Evolutionary conservation across 2,888 invertebrate species (phyloP), one percentile per base, ranked within the genome.

Genomic region (Pecten maximus): DNA sequence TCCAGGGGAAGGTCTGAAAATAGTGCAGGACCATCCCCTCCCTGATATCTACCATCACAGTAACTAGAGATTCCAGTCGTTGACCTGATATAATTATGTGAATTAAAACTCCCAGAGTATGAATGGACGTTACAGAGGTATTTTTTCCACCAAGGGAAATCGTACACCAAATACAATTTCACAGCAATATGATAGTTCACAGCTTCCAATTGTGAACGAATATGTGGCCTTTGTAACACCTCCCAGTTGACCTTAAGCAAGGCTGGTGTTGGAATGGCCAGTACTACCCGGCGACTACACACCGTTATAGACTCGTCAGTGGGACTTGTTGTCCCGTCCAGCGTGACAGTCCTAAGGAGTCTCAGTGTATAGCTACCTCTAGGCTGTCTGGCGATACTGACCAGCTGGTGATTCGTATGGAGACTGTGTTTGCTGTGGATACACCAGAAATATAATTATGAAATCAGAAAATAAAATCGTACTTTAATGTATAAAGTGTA

Each of bases 251-350:
- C 88, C 2, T 86, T 12, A 39, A 90, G 88, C 39, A 93, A 54
- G 1, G 91, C 54, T 3, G 87, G 40, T 15, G 87, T 89, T 16
- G 92, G 91, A 19, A 93, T 23, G 6, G 91, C 89, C 15, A 93
- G 88, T 10, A 92, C 90, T n/a, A 93, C 92, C 87, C 90, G 91
- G n/a, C 60, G 88, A 19, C 92, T 90, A 60, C 91, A 91, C 0
- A 90, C 88, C 0, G 8, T 48, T n/a, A 40, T 40, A 19, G 15
- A 15, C n/a, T 87, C 40, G 0, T 44, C 54, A 40, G 88, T 90
- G 6, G 12, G 60, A 23, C 23, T 44, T 40, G 86, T 87, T 3
- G 28, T n/a, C 2, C 90, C 90, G 48, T 88, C 40, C 10, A 86
- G 44, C 44, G 74, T 88, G 19, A 1, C 8, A 48, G 90, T 90